A percentile compares a stretch with the other conserved stretches of the same genome.
These are phyloP conservation scores for Holacanthus passer DNA, from an alignment of 2,113 vertebrate species.

Conservation along the genomic window DNA sequence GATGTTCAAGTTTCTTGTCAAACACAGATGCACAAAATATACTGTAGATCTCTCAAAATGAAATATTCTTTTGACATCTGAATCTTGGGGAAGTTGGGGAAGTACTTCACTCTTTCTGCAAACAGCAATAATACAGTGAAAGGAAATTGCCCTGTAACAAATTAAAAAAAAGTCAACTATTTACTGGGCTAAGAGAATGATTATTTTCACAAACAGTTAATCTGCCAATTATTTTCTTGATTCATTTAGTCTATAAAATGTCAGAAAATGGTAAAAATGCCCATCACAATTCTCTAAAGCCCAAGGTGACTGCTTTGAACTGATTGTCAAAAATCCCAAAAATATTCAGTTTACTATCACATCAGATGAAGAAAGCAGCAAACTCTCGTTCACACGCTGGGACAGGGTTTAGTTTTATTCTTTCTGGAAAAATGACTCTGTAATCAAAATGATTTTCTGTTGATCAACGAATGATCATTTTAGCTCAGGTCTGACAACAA, in stretches of 20 bases:
- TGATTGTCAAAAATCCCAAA: background rate
- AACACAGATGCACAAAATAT: background rate
- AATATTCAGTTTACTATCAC: background rate
- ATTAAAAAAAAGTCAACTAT: background rate
- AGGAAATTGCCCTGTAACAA: background rate
- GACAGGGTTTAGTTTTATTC: background rate
- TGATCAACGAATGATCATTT: too few relatives aligned
- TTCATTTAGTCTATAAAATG: background rate
- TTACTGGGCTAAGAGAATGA: background rate
- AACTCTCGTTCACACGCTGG: background rate
- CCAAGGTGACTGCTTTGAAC: background rate
- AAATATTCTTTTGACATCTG: background rate
- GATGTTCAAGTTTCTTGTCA: constrained; percentile 5
- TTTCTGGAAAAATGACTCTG: too few relatives aligned
- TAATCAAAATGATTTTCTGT: too few relatives aligned
- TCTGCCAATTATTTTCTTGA: background rate
- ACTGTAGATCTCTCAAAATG: background rate
- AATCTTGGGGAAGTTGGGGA: background rate
- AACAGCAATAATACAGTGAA: background rate
- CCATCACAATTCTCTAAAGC: background rate
- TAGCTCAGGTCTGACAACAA: too few relatives aligned
- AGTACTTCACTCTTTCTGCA: background rate
- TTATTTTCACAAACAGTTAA: background rate
- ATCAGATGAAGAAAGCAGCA: background rate
- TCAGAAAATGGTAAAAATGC: background rate